Evolutionary conservation across 2,113 vertebrate genomes (phyloP).

Genomic region (Colossoma macropomum): DNA sequence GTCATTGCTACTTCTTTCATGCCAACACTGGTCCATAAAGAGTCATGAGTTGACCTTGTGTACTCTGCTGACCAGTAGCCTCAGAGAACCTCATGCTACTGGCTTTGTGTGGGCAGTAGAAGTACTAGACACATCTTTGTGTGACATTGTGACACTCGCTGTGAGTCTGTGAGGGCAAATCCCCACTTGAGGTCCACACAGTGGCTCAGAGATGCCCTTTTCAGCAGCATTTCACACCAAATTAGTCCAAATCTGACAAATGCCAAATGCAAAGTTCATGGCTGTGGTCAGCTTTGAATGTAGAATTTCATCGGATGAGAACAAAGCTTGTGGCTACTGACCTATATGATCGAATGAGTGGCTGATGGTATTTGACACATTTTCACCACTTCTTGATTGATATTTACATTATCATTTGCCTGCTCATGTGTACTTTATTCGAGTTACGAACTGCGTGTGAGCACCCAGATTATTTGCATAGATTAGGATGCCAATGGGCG

Average conservation of each 20-base stretch:
- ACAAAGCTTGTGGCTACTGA: conserved; percentile 34
- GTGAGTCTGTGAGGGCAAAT: neutral
- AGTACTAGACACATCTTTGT: neutral
- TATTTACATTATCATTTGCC: conserved; percentile 43
- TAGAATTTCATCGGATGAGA: conserved; percentile 12
- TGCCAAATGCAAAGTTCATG: conserved; percentile 35
- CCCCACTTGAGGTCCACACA: neutral
- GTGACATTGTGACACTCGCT: neutral
- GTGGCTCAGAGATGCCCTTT: conserved; percentile 25
- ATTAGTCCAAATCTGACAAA: conserved; percentile 47
- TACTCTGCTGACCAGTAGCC: neutral
- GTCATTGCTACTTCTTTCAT: too few relatives aligned
- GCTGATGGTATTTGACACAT: conserved; percentile 35
- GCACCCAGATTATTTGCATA: conserved; percentile 49
- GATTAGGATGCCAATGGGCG: conserved; percentile 41
- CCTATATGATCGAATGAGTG: conserved; percentile 23
- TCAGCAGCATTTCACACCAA: conserved; percentile 41
- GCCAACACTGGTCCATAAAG: too few relatives aligned
- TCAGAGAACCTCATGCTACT: neutral
- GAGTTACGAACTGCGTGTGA: conserved; percentile 21
- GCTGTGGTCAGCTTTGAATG: conserved; percentile 22
- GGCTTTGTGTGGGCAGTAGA: neutral
- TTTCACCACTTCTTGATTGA: conserved; percentile 36
- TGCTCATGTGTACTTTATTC: conserved; percentile 41
- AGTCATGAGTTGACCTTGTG: neutral